phyloP scores from a whole-genome alignment of 2,113 vertebrate genomes.

The Catharus fuscescens region DNA sequence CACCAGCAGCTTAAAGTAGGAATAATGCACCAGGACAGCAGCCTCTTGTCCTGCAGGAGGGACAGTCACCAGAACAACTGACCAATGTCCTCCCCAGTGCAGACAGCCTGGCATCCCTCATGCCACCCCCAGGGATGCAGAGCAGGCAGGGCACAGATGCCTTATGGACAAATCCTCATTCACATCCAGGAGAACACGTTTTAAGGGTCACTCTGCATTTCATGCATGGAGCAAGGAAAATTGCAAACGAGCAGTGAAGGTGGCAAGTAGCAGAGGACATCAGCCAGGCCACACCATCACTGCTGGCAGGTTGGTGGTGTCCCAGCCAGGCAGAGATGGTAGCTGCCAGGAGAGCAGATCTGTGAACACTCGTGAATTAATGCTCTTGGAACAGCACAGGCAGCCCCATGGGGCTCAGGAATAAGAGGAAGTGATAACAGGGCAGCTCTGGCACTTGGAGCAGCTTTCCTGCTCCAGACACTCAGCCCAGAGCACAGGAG shows the following conservation, averaged over 20 bases:
- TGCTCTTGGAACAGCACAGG: neutral
- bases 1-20: neutral
- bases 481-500: neutral
- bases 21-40: neutral
- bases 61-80: rapidly evolving
- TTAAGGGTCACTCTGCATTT: neutral
- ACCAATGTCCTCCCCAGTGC: neutral
- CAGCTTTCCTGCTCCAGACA: neutral
- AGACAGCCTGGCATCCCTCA: neutral
- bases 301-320: neutral
- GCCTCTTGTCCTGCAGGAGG: neutral
- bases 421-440: neutral
- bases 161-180: neutral
- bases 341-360: neutral
- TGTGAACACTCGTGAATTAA: neutral
- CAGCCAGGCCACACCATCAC: neutral
- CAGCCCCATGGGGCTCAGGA: neutral
- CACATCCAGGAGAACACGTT: neutral
- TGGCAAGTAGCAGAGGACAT: neutral
- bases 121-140: neutral
- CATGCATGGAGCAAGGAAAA: neutral
- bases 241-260: neutral
- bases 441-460: neutral
- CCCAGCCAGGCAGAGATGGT: neutral
- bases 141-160: neutral